phyloP scores from a whole-genome alignment of 1,140 invertebrate species.

The Ceratina calcarata region DNA sequence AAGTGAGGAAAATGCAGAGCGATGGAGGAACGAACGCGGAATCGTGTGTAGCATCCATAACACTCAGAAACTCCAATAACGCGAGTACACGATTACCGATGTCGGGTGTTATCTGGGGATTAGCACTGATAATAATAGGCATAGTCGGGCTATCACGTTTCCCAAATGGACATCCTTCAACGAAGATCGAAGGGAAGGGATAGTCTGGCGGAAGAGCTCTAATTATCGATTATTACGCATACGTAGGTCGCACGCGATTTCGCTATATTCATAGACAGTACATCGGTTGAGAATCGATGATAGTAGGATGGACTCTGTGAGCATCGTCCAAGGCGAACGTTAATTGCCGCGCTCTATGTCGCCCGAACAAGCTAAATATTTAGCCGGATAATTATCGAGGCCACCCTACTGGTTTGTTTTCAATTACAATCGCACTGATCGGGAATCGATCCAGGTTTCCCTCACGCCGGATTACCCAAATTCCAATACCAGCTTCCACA shows the following conservation, averaged over 20 bases:
- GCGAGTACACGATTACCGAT: constrained; percentile 49
- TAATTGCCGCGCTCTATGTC: background rate
- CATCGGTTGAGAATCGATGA: constrained; percentile 13
- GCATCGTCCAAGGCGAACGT: background rate
- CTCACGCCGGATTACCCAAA: background rate
- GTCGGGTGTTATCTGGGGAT: constrained; percentile 50
- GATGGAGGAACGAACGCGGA: background rate
- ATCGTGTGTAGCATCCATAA: constrained; percentile 31
- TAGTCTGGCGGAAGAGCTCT: constrained; percentile 18
- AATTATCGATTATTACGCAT: constrained; percentile 55
- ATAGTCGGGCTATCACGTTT: constrained; percentile 45
- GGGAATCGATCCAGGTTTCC: background rate
- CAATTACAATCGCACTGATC: constrained; percentile 6
- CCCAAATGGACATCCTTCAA: constrained; percentile 48
- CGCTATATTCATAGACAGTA: constrained; percentile 18
- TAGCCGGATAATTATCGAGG: constrained; percentile 3
- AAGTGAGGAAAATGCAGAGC: background rate
- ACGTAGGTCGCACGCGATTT: constrained; percentile 25
- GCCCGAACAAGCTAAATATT: constrained; percentile 3
- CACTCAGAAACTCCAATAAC: constrained; percentile 41
- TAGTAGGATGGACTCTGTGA: constrained; percentile 1
- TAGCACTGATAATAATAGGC: constrained; percentile 53
- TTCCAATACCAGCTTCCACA: no score
- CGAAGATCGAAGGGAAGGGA: background rate
- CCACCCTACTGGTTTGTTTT: constrained; percentile 12